phyloP scores from a whole-genome alignment of 1,140 invertebrate genomes.

The Cydia splendana region DNA sequence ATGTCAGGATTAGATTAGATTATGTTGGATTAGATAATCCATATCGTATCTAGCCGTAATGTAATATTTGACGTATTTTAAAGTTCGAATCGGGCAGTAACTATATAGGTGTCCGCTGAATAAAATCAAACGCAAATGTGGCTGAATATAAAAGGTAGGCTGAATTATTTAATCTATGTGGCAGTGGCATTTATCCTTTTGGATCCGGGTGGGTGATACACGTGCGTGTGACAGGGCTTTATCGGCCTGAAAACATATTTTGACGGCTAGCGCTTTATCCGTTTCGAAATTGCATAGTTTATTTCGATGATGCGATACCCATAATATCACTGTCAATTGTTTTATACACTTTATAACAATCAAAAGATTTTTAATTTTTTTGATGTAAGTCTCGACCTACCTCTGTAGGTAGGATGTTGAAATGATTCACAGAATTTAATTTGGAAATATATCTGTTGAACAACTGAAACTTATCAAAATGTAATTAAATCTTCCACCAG shows the following conservation, averaged over 20 bases:
- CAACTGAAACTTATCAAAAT: not conserved
- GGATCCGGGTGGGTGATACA: constrained; percentile 9
- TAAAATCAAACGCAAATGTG: constrained; percentile 17
- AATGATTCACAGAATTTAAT: too few relatives aligned
- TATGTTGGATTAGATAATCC: too few relatives aligned
- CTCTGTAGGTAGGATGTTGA: too few relatives aligned
- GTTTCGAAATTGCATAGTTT: not conserved
- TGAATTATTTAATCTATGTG: constrained; percentile 30
- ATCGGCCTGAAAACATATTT: constrained; percentile 28
- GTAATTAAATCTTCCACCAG: not conserved
- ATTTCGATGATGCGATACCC: not conserved
- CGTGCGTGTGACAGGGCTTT: constrained; percentile 29
- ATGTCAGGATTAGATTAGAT: too few relatives aligned
- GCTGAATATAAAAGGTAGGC: constrained; percentile 13
- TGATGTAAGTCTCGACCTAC: too few relatives aligned
- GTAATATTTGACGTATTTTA: too few relatives aligned
- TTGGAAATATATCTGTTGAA: not conserved
- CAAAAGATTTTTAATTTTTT: too few relatives aligned
- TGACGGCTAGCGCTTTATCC: constrained; percentile 18
- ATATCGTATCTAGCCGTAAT: too few relatives aligned
- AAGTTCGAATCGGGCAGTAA: too few relatives aligned
- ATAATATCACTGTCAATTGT: not conserved
- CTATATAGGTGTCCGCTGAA: not conserved
- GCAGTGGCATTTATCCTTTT: constrained; percentile 27
- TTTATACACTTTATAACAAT: not conserved